Conservation (phyloP, 2,888 invertebrate genomes). For the Mythimna lalbum region DNA sequence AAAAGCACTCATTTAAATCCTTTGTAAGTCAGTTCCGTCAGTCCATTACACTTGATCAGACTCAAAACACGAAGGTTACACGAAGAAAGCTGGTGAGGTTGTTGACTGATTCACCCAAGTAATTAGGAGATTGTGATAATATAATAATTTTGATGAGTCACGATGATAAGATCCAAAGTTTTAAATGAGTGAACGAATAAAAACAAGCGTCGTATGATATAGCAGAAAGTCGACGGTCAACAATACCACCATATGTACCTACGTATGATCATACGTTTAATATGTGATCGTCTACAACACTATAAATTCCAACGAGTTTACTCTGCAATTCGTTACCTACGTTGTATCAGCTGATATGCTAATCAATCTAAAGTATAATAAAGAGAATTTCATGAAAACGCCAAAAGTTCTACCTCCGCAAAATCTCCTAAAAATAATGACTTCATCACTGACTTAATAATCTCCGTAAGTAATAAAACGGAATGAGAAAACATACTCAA, state of each 20-base stretch:
- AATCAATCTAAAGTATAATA: too few relatives aligned
- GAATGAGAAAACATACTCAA: slow-evolving; percentile 47
- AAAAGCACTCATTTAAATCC: neutral
- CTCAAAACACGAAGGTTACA: neutral
- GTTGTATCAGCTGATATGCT: too few relatives aligned
- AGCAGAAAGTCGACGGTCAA: neutral
- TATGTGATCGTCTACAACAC: too few relatives aligned
- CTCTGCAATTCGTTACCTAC: too few relatives aligned
- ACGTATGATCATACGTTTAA: too few relatives aligned
- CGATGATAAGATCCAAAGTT: neutral
- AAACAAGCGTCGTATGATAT: slow-evolving; percentile 8
- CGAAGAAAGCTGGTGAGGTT: neutral
- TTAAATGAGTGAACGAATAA: neutral
- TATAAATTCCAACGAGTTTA: too few relatives aligned
- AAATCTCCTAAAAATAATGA: slow-evolving; percentile 22
- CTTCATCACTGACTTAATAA: slow-evolving; percentile 37
- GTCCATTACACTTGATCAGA: neutral
- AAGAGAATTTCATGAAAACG: neutral
- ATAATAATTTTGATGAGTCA: neutral
- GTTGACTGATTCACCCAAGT: slow-evolving; percentile 11
- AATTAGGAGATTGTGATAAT: slow-evolving; percentile 3
- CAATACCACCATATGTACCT: too few relatives aligned
- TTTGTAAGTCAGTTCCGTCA: neutral
- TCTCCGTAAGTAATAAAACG: slow-evolving; percentile 43
- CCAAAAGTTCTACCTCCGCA: neutral